Evolutionary conservation across 1,140 invertebrate genomes (phyloP).

Genomic region (Dinothrombium tinctorium): DNA sequence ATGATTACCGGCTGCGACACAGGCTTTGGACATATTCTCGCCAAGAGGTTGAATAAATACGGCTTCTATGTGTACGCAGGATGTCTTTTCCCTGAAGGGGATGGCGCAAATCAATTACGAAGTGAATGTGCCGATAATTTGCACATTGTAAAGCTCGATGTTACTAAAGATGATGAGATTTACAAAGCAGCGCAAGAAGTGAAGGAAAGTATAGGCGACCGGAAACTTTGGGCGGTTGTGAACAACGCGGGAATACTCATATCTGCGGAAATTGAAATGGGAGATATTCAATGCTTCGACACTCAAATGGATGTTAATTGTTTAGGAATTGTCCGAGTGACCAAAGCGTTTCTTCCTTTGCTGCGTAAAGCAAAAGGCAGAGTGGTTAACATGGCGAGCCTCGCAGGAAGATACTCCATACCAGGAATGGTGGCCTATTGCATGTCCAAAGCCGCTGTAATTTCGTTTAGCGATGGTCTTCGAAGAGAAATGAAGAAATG

Average conservation of each 20-base stretch:
- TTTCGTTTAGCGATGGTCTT: constrained; percentile 28
- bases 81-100: constrained; percentile 21
- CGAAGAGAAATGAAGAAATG: constrained; percentile 29
- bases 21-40: constrained; percentile 25
- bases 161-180: constrained; percentile 18
- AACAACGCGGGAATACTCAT: constrained; percentile 47
- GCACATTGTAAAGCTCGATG: constrained; percentile 22
- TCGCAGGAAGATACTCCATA: constrained; percentile 21
- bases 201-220: neutral
- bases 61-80: constrained; percentile 28
- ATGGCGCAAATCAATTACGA: constrained; percentile 18
- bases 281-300: constrained; percentile 15
- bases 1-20: constrained; percentile 26
- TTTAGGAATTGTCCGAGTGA: constrained; percentile 28
- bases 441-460: constrained; percentile 28
- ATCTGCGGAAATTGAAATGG: constrained; percentile 29
- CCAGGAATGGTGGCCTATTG: constrained; percentile 26
- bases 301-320: constrained; percentile 34
- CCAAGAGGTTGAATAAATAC: constrained; percentile 20
- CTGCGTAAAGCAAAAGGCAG: constrained; percentile 34
- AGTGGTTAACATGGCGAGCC: constrained; percentile 27
- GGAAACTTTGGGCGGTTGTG: constrained; percentile 56
- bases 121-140: constrained; percentile 16
- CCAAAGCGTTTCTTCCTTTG: constrained; percentile 46
- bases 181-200: neutral